These are phyloP conservation scores for Percopsis transmontana DNA, from an alignment of 2,113 vertebrate species.

Conservation along the genomic window DNA sequence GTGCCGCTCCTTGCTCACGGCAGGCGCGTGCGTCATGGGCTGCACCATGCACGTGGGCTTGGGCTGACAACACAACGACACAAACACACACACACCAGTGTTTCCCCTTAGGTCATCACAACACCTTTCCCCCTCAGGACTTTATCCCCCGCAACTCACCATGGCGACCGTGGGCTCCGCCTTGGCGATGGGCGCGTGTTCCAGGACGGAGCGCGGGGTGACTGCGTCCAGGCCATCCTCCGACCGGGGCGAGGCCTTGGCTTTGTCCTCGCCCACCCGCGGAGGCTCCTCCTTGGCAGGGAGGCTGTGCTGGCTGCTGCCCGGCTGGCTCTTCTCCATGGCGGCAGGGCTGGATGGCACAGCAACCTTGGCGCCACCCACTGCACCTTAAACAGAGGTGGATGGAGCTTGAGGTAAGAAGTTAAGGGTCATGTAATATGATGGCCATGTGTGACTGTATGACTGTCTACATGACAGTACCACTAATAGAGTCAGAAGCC, in stretches of 20 bases:
- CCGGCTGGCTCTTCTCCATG: conserved; percentile 88
- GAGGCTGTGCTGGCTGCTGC: conserved; percentile 88
- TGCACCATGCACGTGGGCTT: conserved; percentile 98
- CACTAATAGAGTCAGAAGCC: conserved; percentile 60
- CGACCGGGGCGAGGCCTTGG: conserved; percentile 77
- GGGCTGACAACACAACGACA: conserved; percentile 84
- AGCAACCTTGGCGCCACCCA: conserved; percentile 99
- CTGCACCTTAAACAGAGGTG: conserved; percentile 99
- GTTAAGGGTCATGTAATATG: conserved; percentile 31
- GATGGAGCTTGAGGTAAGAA: conserved; percentile 90
- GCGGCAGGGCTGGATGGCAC: conserved; percentile 91
- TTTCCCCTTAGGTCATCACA: not conserved
- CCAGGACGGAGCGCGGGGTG: conserved; percentile 80
- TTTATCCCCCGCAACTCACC: conserved; percentile 72
- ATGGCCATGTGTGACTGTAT: not conserved
- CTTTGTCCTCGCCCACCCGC: conserved; percentile 88
- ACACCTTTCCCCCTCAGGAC: not conserved
- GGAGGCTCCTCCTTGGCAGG: conserved; percentile 90
- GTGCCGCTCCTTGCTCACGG: conserved; percentile 79
- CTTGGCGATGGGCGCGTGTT: conserved; percentile 86
- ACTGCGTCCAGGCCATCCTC: conserved; percentile 88
- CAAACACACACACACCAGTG: not conserved
- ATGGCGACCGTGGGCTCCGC: conserved; percentile 83
- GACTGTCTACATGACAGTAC: not conserved
- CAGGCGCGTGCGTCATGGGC: conserved; percentile 90